Evolutionary conservation across 2,797 vertebrate species (phyloP).

Genomic region (Cyclura pinguis): DNA sequence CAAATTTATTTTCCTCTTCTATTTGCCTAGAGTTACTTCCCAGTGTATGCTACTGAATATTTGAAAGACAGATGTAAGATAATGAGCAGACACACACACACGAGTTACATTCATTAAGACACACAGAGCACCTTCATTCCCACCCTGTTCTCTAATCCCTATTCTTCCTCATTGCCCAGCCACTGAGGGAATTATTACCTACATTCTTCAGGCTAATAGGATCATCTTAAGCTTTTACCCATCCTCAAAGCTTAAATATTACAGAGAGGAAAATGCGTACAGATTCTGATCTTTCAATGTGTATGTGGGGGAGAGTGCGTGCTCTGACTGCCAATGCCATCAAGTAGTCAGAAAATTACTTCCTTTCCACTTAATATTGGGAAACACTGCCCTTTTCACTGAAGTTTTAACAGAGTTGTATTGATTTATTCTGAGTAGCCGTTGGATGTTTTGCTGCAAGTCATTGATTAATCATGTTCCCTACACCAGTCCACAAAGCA

Average conservation of each 20-base stretch:
- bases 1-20: neutral
- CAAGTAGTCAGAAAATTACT: neutral
- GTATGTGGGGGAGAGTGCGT: neutral
- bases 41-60: neutral
- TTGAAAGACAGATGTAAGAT: neutral
- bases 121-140: neutral
- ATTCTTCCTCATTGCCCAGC: slow-evolving; percentile 15
- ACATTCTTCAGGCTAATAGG: slow-evolving; percentile 17
- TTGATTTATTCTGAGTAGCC: slow-evolving; percentile 4
- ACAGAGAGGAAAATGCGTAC: neutral
- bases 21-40: slow-evolving; percentile 11
- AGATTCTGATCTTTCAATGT: slow-evolving; percentile 32
- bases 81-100: neutral
- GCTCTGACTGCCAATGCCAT: neutral
- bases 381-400: slow-evolving; percentile 11
- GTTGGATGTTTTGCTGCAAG: slow-evolving; percentile 18
- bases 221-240: slow-evolving; percentile 50
- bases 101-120: neutral
- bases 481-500: neutral
- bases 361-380: neutral
- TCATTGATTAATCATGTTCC: slow-evolving; percentile 29
- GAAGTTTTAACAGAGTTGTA: neutral
- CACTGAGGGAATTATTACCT: slow-evolving; percentile 32
- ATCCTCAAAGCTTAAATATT: slow-evolving; percentile 25
- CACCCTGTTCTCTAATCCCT: neutral